Percentiles rank a stretch among this genome's conserved stretches.
These are phyloP conservation scores for Corythaixoides concolor DNA, from an alignment of 2,113 vertebrate species.

Conservation along the genomic window DNA sequence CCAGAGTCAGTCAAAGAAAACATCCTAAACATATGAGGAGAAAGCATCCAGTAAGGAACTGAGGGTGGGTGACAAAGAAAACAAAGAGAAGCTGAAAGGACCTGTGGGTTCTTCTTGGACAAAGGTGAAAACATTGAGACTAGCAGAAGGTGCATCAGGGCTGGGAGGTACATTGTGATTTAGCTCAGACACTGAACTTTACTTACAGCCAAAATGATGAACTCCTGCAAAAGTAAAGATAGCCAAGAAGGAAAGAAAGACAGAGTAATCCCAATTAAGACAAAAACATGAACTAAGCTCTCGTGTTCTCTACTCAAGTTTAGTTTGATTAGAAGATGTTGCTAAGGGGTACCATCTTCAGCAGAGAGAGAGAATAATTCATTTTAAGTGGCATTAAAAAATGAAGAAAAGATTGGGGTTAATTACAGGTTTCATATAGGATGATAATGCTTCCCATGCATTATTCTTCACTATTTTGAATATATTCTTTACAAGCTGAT, in stretches of 20 bases:
- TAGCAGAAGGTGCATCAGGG: slow-evolving; percentile 71
- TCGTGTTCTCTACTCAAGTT: not conserved
- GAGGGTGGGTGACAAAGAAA: slow-evolving; percentile 70
- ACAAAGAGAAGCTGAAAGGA: slow-evolving; percentile 69
- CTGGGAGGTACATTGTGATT: slow-evolving; percentile 69
- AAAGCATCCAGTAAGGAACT: slow-evolving; percentile 67
- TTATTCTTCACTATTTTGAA: not conserved
- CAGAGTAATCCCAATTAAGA: slow-evolving; percentile 77
- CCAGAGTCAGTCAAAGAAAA: slow-evolving; percentile 63
- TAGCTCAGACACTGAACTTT: slow-evolving; percentile 76
- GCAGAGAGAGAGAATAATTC: slow-evolving; percentile 4
- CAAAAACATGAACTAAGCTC: slow-evolving; percentile 18
- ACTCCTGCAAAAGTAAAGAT: slow-evolving; percentile 91
- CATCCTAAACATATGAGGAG: slow-evolving; percentile 52
- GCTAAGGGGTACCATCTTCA: not conserved
- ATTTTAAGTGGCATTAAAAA: slow-evolving; percentile 36
- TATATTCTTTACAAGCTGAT: not conserved
- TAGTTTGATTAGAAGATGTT: not conserved
- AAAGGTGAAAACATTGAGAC: slow-evolving; percentile 69
- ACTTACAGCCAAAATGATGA: slow-evolving; percentile 95
- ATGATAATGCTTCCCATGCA: not conserved
- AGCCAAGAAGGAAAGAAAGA: slow-evolving; percentile 84
- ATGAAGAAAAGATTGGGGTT: not conserved
- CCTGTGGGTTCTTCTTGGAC: slow-evolving; percentile 68
- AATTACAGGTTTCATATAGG: not conserved